Base-by-base conservation (phyloP, 2,113 vertebrate genomes). In the Sinocyclocheilus maitianheensis region DNA sequence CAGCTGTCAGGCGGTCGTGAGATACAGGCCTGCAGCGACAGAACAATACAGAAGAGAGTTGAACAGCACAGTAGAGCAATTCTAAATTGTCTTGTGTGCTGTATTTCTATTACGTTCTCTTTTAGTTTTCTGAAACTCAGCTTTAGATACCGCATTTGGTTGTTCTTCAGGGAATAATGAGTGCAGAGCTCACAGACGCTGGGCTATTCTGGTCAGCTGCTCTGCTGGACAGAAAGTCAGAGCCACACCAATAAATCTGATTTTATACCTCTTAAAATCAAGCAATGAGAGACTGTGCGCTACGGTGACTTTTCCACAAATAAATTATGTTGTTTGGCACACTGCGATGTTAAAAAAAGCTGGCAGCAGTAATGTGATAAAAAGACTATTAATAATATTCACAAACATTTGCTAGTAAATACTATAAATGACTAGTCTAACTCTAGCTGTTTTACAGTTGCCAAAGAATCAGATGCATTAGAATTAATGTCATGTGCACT, bases 121-220 rank as follows among this genome's bases (percentile, higher is more conserved):
- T 9, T 18, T 71, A 9, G 16, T 34, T 77, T 20, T 30, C 46
- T 30, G 3, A 30, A 55, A 48, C 43, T 53, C 24, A 48, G 75
- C 51, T 55, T 58, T 58, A 60, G 10, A 46, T 2, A 46, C 43
- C 43, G 7, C n/a, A 8, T 58, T 30, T 40, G 30, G 30, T 40
- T 60, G 77, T 14, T 37, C 77, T 79, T 20, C 5, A 2, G 51
- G 51, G 76, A 77, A 55, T 58, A 74, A 79, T 79, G 20, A 78
- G 30, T 11, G 46, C 16, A 58, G 26, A 34, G 6, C 76, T n/a
- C 53, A 79, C 53, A 79, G 30, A 34, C 4, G 8, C 8, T 10
- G 48, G 14, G 77, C 2, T 40, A 34, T 79, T 79, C 77, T 78
- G 77, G 77, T 78, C 77, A 37, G 30, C 8, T 34, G 14, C 51